A percentile compares a stretch with the other conserved stretches of the same genome.
These are phyloP conservation scores for Andrena fulva DNA, from an alignment of 2,888 invertebrate species.

Conservation along the genomic window DNA sequence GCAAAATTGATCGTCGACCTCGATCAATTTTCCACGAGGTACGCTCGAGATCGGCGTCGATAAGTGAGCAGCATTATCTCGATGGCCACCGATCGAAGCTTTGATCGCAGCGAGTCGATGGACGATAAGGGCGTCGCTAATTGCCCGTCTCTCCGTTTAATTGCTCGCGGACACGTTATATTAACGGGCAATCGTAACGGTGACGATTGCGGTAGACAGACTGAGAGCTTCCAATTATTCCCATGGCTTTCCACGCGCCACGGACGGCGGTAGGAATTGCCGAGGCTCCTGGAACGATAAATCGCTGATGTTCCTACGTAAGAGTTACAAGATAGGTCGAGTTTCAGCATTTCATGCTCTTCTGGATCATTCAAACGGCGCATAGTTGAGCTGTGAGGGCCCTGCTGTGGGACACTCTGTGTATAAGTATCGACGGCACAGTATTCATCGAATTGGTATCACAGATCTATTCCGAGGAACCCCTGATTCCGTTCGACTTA, in stretches of 20 bases:
- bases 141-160: constrained; percentile 55
- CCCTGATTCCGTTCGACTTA: too few relatives aligned
- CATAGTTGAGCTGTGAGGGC: neutral
- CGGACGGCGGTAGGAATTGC: neutral
- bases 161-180: constrained; percentile 51
- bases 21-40: constrained; percentile 25
- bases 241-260: neutral
- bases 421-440: too few relatives aligned
- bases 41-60: constrained; percentile 33
- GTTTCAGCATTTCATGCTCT: too few relatives aligned
- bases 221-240: constrained; percentile 25
- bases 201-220: constrained; percentile 42
- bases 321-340: too few relatives aligned
- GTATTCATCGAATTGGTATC: too few relatives aligned
- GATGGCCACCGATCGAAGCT: constrained; percentile 25
- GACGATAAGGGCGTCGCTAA: constrained; percentile 55
- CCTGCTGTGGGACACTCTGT: too few relatives aligned
- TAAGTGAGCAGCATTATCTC: constrained; percentile 37
- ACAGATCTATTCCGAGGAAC: too few relatives aligned
- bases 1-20: neutral
- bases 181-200: constrained; percentile 48
- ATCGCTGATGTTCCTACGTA: too few relatives aligned
- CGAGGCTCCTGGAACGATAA: too few relatives aligned
- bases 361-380: neutral
- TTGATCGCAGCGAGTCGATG: constrained; percentile 49